phyloP scores from a whole-genome alignment of 1,140 invertebrate species.

The Dendrolimus kikuchii region DNA sequence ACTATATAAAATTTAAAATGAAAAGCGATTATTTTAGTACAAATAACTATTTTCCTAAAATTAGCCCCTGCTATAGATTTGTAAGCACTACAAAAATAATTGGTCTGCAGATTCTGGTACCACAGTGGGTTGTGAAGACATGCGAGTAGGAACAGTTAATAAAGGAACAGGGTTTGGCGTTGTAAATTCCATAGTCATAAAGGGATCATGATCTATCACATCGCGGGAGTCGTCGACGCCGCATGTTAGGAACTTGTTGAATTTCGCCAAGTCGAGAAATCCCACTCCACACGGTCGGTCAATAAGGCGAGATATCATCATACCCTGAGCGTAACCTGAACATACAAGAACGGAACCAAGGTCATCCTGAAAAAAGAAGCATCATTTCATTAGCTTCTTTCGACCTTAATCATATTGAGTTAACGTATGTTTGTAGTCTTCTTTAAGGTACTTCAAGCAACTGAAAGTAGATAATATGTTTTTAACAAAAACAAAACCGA shows the following conservation, averaged over 20 bases:
- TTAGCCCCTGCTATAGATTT: too few species aligned
- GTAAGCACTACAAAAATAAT: too few species aligned
- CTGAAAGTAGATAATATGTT: too few species aligned
- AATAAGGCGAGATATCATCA: conserved; percentile 51
- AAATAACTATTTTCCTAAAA: too few species aligned
- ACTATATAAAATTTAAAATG: too few species aligned
- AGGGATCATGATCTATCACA: conserved; percentile 37
- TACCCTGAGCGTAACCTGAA: conserved; percentile 40
- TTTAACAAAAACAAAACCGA: too few species aligned
- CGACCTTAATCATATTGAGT: too few species aligned
- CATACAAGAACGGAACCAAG: conserved; percentile 44
- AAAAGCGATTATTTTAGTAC: too few species aligned
- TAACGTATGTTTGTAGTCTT: too few species aligned
- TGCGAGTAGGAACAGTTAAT: conserved; percentile 14
- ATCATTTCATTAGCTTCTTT: too few species aligned
- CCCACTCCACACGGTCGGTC: conserved; percentile 53
- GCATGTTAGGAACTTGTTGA: conserved; percentile 48
- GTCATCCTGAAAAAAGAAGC: conserved; percentile 38
- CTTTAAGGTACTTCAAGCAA: too few species aligned
- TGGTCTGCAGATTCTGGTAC: too few species aligned
- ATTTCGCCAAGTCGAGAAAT: conserved; percentile 36
- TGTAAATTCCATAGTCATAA: conserved; percentile 28
- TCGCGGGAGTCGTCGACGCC: conserved; percentile 53
- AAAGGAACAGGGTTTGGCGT: conserved; percentile 10
- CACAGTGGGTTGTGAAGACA: neutral